A percentile compares a stretch with the other conserved stretches of the same genome.
Conservation (phyloP, 2,797 vertebrate genomes). For the Holocentrus rufus region DNA sequence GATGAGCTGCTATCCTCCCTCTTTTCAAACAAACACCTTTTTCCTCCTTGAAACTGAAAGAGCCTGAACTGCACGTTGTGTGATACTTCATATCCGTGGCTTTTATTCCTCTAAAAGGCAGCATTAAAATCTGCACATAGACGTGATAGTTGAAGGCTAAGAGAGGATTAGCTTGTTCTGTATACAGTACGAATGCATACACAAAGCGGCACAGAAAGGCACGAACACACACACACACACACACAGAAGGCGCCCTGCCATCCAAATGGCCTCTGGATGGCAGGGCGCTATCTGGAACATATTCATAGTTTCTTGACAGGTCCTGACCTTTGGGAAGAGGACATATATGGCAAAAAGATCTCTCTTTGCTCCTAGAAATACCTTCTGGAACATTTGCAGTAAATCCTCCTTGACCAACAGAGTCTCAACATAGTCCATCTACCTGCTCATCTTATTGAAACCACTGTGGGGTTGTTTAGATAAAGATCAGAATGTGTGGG, state of each 20-base stretch:
- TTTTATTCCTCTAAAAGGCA: conserved; percentile 12
- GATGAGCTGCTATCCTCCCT: not conserved
- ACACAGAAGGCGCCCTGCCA: not conserved
- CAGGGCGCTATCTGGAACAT: conserved; percentile 23
- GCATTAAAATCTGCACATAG: not conserved
- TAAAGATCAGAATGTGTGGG: conserved; percentile 41
- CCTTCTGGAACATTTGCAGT: conserved; percentile 45
- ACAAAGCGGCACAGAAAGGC: not conserved
- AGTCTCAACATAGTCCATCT: conserved; percentile 42
- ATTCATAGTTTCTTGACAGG: conserved; percentile 36
- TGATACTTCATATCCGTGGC: not conserved
- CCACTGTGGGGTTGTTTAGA: conserved; percentile 41
- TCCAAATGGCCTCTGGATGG: conserved; percentile 40
- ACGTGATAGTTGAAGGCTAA: not conserved
- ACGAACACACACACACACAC: not conserved
- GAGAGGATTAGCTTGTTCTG: conserved; percentile 21
- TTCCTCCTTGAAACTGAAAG: not conserved
- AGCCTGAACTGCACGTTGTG: not conserved
- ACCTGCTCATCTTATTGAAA: conserved; percentile 46
- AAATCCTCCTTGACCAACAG: conserved; percentile 44
- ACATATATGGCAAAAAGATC: conserved; percentile 27
- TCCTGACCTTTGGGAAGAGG: conserved; percentile 41
- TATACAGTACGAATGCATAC: not conserved
- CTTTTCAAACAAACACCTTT: not conserved
- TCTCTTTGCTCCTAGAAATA: conserved; percentile 29